Conservation (phyloP, 2,888 invertebrate genomes). For the Campoplex capitator region DNA sequence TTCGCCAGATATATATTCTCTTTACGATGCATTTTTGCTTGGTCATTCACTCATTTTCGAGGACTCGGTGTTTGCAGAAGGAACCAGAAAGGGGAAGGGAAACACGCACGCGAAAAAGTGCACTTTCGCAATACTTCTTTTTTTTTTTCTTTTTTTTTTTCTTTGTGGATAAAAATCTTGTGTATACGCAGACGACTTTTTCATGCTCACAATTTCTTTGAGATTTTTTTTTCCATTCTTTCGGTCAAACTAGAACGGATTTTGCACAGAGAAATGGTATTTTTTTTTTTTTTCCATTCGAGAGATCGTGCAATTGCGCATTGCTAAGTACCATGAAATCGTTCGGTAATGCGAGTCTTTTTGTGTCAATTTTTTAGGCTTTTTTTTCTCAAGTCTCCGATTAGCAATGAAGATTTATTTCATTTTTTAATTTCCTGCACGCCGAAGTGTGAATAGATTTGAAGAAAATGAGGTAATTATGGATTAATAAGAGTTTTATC, state of each 20-base stretch:
- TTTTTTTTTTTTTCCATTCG: not conserved
- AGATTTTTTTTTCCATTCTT: not conserved
- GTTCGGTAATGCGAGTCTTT: not conserved
- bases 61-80: not conserved
- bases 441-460: not conserved
- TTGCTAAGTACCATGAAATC: not conserved
- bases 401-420: not conserved
- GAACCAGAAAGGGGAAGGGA: not conserved
- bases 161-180: not conserved
- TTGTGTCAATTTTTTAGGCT: not conserved
- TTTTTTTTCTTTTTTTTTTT: not conserved
- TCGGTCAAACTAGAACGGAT: not conserved
- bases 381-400: not conserved
- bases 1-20: not conserved
- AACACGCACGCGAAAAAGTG: not conserved
- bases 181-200: not conserved
- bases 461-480: not conserved
- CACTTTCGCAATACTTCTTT: not conserved
- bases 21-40: not conserved
- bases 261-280: not conserved
- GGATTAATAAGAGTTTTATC: not conserved
- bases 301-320: not conserved
- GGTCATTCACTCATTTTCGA: conserved; percentile 17
- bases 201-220: not conserved
- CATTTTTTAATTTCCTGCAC: not conserved